Conservation (phyloP, 2,888 invertebrate genomes). For the Dicycla oo region DNA sequence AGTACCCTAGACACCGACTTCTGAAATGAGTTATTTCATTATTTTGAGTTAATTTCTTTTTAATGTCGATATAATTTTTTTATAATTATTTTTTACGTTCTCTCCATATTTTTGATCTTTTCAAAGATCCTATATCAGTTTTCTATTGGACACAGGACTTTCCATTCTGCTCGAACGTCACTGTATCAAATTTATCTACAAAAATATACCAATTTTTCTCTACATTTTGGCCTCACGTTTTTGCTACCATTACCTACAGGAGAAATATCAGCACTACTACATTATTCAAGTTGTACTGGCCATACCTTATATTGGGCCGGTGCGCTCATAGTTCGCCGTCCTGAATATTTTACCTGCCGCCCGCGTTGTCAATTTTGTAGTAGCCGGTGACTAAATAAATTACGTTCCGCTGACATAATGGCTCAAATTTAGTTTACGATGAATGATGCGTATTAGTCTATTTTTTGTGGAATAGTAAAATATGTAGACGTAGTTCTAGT, state of each 20-base stretch:
- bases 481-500: background rate
- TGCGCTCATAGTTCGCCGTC: conserved; percentile 51
- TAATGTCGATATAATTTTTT: no score
- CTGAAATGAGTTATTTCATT: no score
- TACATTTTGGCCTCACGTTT: background rate
- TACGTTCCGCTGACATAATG: conserved; percentile 38
- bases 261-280: conserved; percentile 56
- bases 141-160: background rate
- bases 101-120: background rate
- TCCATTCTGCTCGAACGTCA: background rate
- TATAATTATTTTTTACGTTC: no score
- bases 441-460: background rate
- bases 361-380: conserved; percentile 45
- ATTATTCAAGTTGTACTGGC: conserved; percentile 64
- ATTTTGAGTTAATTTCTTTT: no score
- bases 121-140: background rate
- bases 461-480: conserved; percentile 7
- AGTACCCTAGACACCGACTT: no score
- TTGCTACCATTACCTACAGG: conserved; percentile 41
- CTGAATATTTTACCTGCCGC: conserved; percentile 65
- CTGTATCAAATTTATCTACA: background rate
- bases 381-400: conserved; percentile 37
- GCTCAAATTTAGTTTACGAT: conserved; percentile 33
- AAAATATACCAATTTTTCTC: background rate
- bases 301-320: conserved; percentile 54